Evolutionary conservation across 2,113 vertebrate genomes (phyloP).

Genomic region (Albula goreensis): DNA sequence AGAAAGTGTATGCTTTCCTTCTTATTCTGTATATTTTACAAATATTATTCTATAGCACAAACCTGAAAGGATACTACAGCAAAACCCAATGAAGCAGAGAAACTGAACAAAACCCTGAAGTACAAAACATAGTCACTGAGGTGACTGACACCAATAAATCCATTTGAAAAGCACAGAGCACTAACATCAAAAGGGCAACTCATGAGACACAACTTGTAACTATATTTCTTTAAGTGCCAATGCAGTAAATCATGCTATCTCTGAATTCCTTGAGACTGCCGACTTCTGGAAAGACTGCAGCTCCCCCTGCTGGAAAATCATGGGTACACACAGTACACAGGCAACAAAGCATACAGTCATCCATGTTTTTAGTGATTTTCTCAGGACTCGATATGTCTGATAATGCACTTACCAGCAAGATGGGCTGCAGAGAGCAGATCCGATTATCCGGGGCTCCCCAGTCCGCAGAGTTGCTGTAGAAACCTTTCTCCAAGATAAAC

Average conservation of each 20-base stretch:
- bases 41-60: background rate
- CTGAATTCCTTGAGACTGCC: background rate
- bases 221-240: background rate
- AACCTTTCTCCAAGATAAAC: slow-evolving; percentile 91
- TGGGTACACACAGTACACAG: background rate
- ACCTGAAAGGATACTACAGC: too few relatives aligned
- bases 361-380: background rate
- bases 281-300: background rate
- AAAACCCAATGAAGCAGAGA: background rate
- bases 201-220: background rate
- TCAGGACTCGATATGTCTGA: background rate
- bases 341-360: too few relatives aligned
- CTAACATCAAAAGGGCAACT: background rate
- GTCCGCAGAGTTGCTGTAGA: slow-evolving; percentile 85
- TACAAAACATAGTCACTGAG: background rate
- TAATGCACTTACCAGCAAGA: slow-evolving; percentile 73
- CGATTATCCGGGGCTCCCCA: slow-evolving; percentile 79
- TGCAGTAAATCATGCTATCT: background rate
- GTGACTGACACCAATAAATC: too few relatives aligned
- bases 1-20: too few relatives aligned
- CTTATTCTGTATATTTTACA: too few relatives aligned
- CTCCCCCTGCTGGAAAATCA: background rate
- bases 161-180: too few relatives aligned
- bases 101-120: background rate
- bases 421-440: slow-evolving; percentile 86